Percentiles rank a stretch among this genome's conserved stretches.
Evolutionary conservation across 2,888 invertebrate species (phyloP).

Genomic region (Andricus quercusramuli): DNA sequence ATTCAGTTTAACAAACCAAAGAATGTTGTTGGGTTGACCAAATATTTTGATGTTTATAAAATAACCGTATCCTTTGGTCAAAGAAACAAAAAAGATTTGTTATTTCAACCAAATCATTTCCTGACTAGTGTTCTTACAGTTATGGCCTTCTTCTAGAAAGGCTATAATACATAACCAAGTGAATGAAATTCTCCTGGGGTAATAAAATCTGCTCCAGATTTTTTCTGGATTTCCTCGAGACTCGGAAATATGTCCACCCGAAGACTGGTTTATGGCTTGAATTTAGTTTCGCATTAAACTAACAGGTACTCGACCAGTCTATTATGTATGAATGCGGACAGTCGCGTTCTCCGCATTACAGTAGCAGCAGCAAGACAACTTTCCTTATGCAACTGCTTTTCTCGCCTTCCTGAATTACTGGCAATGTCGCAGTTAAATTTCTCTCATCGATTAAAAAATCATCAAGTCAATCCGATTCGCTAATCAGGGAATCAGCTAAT

Average conservation of each 20-base stretch:
- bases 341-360: conserved; percentile 59
- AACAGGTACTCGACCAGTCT: conserved; percentile 32
- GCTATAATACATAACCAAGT: conserved; percentile 47
- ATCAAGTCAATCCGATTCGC: conserved; percentile 39
- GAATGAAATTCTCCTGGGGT: conserved; percentile 12
- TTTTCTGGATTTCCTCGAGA: conserved; percentile 61
- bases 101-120: no score
- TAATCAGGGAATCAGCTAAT: neutral
- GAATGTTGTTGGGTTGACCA: no score
- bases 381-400: conserved; percentile 71
- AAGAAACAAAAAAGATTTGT: no score
- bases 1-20: no score
- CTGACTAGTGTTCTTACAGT: no score
- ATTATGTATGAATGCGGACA: conserved; percentile 54
- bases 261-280: conserved; percentile 43
- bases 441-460: conserved; percentile 22
- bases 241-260: conserved; percentile 8
- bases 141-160: neutral
- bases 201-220: conserved; percentile 61
- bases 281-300: conserved; percentile 25
- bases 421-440: conserved; percentile 39
- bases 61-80: no score
- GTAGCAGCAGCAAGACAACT: conserved; percentile 64
- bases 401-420: conserved; percentile 59
- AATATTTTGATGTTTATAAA: no score